Percentiles rank a stretch among this genome's conserved stretches.
Evolutionary conservation across 2,113 vertebrate genomes (phyloP).

Genomic region (Camarhynchus parvulus): DNA sequence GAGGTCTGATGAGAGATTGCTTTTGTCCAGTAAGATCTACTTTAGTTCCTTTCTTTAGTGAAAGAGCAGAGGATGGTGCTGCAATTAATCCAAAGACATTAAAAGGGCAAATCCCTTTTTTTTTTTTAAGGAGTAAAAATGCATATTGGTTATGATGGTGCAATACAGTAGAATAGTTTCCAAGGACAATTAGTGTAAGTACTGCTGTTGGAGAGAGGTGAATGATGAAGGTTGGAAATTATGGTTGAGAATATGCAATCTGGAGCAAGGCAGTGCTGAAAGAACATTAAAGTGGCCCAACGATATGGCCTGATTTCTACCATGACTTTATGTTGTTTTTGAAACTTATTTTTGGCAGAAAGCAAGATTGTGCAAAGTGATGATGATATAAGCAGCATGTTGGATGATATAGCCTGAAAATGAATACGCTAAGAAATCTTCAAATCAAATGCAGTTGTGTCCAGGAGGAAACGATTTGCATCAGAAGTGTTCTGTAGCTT

Average conservation of each 20-base stretch:
- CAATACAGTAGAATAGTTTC: not conserved
- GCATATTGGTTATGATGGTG: not conserved
- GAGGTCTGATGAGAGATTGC: not conserved
- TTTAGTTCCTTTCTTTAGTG: not conserved
- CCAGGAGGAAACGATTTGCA: slow-evolving; percentile 28
- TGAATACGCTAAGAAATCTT: slow-evolving; percentile 6
- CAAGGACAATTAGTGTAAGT: not conserved
- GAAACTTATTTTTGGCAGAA: not conserved
- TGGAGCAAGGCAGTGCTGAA: not conserved
- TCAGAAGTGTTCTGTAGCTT: slow-evolving; percentile 7
- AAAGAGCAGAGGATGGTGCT: not conserved
- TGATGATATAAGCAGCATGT: not conserved
- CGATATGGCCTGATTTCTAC: not conserved
- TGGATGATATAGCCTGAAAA: not conserved
- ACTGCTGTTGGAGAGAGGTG: not conserved
- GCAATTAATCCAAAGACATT: not conserved
- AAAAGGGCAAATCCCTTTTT: not conserved
- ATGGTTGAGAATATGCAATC: not conserved
- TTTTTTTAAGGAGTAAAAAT: not conserved
- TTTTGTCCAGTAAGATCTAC: not conserved
- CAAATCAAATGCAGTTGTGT: slow-evolving; percentile 33
- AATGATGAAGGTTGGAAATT: not conserved
- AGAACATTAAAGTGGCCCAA: not conserved
- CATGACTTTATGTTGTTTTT: not conserved
- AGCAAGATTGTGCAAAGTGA: not conserved